These are phyloP conservation scores for Galerucella nymphaeae DNA, from an alignment of 2,888 invertebrate species.

Conservation along the genomic window DNA sequence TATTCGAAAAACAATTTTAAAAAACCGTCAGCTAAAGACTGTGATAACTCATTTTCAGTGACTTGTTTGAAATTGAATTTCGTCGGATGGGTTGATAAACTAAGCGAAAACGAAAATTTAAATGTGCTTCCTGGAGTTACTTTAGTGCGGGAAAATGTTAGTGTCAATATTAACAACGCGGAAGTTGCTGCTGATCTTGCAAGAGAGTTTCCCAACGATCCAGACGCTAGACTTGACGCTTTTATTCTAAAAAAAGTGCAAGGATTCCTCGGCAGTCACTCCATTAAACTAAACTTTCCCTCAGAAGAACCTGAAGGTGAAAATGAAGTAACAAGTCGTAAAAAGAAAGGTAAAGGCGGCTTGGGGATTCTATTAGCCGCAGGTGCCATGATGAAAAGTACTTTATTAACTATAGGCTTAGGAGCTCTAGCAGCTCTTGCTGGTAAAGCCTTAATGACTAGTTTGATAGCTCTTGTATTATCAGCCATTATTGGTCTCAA, in stretches of 20 bases:
- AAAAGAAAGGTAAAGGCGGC: conserved; percentile 69
- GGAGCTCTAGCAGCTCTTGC: conserved; percentile 82
- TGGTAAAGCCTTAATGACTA: conserved; percentile 86
- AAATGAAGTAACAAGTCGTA: conserved; percentile 62
- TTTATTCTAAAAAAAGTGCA: conserved; percentile 76
- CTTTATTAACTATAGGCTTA: conserved; percentile 74
- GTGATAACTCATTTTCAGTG: conserved; percentile 71
- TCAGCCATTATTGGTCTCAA: conserved; percentile 83
- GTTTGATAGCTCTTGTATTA: conserved; percentile 81
- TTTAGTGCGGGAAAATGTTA: conserved; percentile 71
- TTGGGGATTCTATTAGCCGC: conserved; percentile 65
- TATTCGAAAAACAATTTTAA: conserved; percentile 40
- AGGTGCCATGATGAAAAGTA: conserved; percentile 74
- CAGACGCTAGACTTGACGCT: conserved; percentile 78
- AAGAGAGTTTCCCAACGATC: conserved; percentile 77
- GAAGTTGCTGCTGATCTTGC: conserved; percentile 79
- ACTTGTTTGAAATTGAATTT: conserved; percentile 82
- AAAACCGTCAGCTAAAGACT: conserved; percentile 62
- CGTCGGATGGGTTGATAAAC: conserved; percentile 77
- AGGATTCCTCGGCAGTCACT: conserved; percentile 76
- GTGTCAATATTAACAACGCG: conserved; percentile 66
- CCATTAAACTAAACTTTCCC: conserved; percentile 62
- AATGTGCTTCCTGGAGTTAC: conserved; percentile 77
- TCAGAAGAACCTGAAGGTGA: conserved; percentile 58
- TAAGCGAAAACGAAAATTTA: conserved; percentile 75